Evolutionary conservation across 2,113 vertebrate species (phyloP).

Genomic region (Gallinago undulata): DNA sequence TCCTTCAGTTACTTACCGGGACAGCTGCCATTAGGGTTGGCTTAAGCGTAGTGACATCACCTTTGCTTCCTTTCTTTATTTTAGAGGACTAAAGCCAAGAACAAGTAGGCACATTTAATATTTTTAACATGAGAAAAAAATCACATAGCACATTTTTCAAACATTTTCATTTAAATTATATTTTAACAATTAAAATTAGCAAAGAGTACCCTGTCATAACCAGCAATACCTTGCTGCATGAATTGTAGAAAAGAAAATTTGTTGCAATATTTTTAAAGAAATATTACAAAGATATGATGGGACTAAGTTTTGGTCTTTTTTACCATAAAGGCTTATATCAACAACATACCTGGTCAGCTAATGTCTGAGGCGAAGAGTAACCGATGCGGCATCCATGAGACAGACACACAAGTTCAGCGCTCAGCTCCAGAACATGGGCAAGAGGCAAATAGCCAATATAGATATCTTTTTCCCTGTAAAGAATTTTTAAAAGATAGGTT

Average conservation of each 20-base stretch:
- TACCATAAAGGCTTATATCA: neutral
- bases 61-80: slow-evolving; percentile 96
- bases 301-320: neutral
- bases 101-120: neutral
- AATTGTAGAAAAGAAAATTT: neutral
- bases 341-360: slow-evolving; percentile 88
- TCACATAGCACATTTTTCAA: neutral
- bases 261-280: neutral
- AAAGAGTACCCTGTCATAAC: neutral
- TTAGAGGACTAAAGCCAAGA: slow-evolving; percentile 86
- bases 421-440: slow-evolving; percentile 93
- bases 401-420: slow-evolving; percentile 90
- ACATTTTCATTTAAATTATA: neutral
- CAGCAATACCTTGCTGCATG: neutral
- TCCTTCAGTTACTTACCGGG: slow-evolving; percentile 80
- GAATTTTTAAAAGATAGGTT: neutral
- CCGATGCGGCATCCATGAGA: slow-evolving; percentile 89
- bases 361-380: slow-evolving; percentile 93
- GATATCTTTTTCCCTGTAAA: slow-evolving; percentile 85
- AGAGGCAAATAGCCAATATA: slow-evolving; percentile 95
- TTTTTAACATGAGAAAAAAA: neutral
- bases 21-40: slow-evolving; percentile 96
- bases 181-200: neutral
- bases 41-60: slow-evolving; percentile 86
- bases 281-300: neutral